Base-by-base conservation (phyloP, 2,888 invertebrate genomes). In the Ichneumoninae sp. region DNA sequence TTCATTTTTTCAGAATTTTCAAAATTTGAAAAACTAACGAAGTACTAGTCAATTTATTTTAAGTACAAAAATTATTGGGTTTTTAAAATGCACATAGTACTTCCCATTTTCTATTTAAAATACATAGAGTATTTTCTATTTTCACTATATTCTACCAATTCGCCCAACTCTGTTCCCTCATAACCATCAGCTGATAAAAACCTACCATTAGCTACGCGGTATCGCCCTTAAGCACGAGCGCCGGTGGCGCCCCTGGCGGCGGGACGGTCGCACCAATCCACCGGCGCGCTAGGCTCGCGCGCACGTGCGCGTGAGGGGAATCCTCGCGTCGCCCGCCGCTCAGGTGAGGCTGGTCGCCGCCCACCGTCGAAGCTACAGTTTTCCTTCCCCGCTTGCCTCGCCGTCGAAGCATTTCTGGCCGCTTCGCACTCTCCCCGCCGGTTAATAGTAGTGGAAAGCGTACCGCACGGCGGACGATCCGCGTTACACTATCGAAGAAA, bases 281-380 rank as follows among this genome's bases (percentile, higher is more conserved):
- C 1, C 40, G 8, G 74, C 82, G 82, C 74, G 47, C 47, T 22
- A 74, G 65, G 33, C 13, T 69, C 69, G 62, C 74, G 70, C 10
- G 62, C 19, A 36, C 50, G 44, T 70, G 82, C 78, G 78, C 80
- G 54, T 62, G 52, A 80, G 80, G 80, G 80, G 72, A 57, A 57
- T 40, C 36, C 40, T 33, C 62, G 40, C 40, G 40, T 40, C 40
- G 40, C 47, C 66, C 74, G 13, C 22, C 40, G 79, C 40, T 71
- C 19, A 50, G 68, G 47, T 78, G 60, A 60, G 82, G 77, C 40
- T 72, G 54, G 74, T 36, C 47, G 57, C n/a, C 77, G 66, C 52
- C 75, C 75, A n/a, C 52, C 33, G n/a, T 22, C 40, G 40, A 40
- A 13, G 60, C 60, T 30, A 60, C 60, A 30, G 13, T 60, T 13